A percentile compares a stretch with the other conserved stretches of the same genome.
phyloP scores from a whole-genome alignment of 2,797 vertebrate genomes.

The Protonibea diacanthus region DNA sequence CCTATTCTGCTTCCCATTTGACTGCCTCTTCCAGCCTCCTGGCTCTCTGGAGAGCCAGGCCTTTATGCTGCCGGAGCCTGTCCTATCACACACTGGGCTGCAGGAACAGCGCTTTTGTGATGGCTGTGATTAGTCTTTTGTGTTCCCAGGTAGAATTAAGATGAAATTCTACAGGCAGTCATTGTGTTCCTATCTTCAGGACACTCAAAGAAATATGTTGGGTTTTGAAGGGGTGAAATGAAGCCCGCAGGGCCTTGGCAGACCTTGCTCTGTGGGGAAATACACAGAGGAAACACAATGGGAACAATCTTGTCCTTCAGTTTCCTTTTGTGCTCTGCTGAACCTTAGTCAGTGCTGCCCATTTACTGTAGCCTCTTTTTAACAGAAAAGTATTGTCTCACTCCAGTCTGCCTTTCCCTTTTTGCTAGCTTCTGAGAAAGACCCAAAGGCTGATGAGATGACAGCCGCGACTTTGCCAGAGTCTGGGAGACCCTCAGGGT shows the following conservation, averaged over 20 bases:
- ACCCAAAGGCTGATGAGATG: conserved; percentile 82
- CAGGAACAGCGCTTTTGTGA: conserved; percentile 83
- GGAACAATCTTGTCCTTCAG: conserved; percentile 86
- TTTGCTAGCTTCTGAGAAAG: conserved; percentile 76
- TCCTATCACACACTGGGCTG: conserved; percentile 80
- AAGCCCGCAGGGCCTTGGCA: conserved; percentile 82
- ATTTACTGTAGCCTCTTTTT: conserved; percentile 80
- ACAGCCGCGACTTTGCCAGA: conserved; percentile 82
- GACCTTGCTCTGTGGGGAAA: conserved; percentile 85
- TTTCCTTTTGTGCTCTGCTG: conserved; percentile 82
- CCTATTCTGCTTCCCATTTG: conserved; percentile 72
- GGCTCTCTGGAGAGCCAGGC: conserved; percentile 74
- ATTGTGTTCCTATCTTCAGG: conserved; percentile 85
- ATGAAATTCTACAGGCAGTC: conserved; percentile 86
- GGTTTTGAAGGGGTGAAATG: conserved; percentile 85
- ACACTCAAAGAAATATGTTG: conserved; percentile 84
- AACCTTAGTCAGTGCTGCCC: conserved; percentile 81
- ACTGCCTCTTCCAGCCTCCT: conserved; percentile 68
- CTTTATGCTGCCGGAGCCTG: conserved; percentile 74
- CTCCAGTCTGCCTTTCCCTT: conserved; percentile 71
- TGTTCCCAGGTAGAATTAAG: conserved; percentile 88
- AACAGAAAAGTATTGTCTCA: conserved; percentile 76
- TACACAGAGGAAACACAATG: conserved; percentile 82
- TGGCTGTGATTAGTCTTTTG: conserved; percentile 88
- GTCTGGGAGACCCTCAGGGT: conserved; percentile 81